phyloP scores from a whole-genome alignment of 1,140 invertebrate species.

The Leucophenga varia region DNA sequence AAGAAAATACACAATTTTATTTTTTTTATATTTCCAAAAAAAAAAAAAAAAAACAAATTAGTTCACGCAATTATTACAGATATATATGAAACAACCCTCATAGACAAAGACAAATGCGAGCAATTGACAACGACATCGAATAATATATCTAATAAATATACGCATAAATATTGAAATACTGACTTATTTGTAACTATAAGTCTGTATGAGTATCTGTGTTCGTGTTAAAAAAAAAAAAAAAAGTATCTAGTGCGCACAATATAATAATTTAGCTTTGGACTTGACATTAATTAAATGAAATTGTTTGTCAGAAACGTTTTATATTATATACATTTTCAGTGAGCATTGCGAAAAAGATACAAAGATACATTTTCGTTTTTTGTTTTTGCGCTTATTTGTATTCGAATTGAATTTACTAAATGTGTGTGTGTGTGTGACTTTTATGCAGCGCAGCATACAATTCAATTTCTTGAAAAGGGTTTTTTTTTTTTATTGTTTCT shows the following conservation, averaged over 20 bases:
- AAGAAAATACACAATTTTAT: too few relatives aligned
- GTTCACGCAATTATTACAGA: too few relatives aligned
- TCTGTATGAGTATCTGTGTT: slow-evolving; percentile 5
- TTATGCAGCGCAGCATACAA: too few relatives aligned
- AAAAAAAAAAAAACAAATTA: too few relatives aligned
- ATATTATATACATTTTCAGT: slow-evolving; percentile 1
- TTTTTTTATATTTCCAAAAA: too few relatives aligned
- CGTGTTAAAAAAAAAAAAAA: not conserved
- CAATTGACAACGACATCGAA: too few relatives aligned
- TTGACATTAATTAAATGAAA: slow-evolving; percentile 47
- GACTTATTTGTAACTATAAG: not conserved
- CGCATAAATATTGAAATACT: slow-evolving; percentile 6
- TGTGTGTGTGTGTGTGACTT: not conserved
- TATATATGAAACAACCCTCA: too few relatives aligned
- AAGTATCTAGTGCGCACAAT: too few relatives aligned
- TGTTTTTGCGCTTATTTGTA: not conserved
- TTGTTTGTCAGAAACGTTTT: slow-evolving; percentile 45
- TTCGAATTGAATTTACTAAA: not conserved
- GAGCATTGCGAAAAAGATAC: not conserved
- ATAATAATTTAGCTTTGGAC: slow-evolving; percentile 22
- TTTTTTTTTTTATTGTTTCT: too few relatives aligned
- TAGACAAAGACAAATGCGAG: too few relatives aligned
- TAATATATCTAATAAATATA: slow-evolving; percentile 31
- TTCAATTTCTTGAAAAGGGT: too few relatives aligned
- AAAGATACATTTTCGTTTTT: not conserved